Evolutionary conservation across 1,140 invertebrate genomes (phyloP).

Genomic region (Drosophila athabasca): DNA sequence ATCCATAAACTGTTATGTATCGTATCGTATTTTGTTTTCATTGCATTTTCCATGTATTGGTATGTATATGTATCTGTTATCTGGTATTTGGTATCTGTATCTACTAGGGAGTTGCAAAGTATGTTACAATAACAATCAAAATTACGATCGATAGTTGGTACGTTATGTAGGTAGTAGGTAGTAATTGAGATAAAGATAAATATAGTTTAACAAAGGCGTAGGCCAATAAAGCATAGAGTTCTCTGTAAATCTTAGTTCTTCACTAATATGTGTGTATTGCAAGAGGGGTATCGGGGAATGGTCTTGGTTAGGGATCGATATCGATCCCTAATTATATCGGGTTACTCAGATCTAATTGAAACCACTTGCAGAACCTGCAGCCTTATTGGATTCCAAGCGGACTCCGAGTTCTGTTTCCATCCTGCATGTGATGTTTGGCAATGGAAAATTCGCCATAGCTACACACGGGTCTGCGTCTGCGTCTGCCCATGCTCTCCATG

Average conservation of each 20-base stretch:
- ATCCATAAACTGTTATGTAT: conserved; percentile 39
- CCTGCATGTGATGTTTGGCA: too few species aligned
- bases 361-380: conserved; percentile 47
- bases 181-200: conserved; percentile 39
- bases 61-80: conserved; percentile 24
- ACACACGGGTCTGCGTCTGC: background rate
- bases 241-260: conserved; percentile 27
- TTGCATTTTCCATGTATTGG: conserved; percentile 10
- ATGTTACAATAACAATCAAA: conserved; percentile 65
- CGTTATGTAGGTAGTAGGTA: conserved; percentile 20
- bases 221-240: conserved; percentile 43
- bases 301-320: background rate
- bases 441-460: too few species aligned
- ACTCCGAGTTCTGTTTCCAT: background rate
- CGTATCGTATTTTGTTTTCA: conserved; percentile 16
- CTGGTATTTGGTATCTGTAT: too few species aligned
- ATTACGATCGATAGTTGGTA: conserved; percentile 53
- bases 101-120: conserved; percentile 57
- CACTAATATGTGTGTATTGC: conserved; percentile 13
- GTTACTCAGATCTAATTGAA: conserved; percentile 24
- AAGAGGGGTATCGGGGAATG: background rate
- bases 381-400: conserved; percentile 12
- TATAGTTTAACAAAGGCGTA: conserved; percentile 49
- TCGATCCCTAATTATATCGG: background rate
- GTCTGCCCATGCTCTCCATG: background rate